phyloP scores from a whole-genome alignment of 2,113 vertebrate genomes.

The Phyllostomus discolor region DNA sequence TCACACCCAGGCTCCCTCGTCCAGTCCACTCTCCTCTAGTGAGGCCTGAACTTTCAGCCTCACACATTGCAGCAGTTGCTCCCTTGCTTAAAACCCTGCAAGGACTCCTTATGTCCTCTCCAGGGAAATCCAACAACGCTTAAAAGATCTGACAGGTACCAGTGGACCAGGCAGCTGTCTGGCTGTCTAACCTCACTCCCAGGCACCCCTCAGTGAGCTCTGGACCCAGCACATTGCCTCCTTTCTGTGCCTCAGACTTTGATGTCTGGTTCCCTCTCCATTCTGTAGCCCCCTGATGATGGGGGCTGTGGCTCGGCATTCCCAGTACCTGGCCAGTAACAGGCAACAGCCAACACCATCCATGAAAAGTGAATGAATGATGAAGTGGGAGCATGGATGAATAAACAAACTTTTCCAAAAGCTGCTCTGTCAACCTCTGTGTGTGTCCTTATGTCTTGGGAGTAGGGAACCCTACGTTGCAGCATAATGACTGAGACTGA shows the following conservation, averaged over 20 bases:
- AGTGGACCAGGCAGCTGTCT: not conserved
- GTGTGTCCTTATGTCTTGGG: not conserved
- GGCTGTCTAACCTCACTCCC: not conserved
- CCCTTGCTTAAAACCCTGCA: not conserved
- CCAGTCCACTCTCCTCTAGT: not conserved
- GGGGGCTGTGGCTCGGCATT: too few relatives aligned
- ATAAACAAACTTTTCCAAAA: too few relatives aligned
- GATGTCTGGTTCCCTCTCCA: not conserved
- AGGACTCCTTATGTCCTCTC: too few relatives aligned
- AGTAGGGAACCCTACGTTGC: not conserved
- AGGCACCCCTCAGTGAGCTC: not conserved
- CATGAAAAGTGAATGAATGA: too few relatives aligned
- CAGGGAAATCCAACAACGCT: not conserved
- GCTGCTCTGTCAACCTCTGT: constrained; percentile 55
- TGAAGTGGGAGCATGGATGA: too few relatives aligned
- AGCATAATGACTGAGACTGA: not conserved
- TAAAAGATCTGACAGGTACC: not conserved
- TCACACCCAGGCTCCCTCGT: not conserved
- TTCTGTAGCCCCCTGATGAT: not conserved
- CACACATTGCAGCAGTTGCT: not conserved
- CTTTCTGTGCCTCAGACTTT: not conserved
- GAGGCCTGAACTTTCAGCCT: not conserved
- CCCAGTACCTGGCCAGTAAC: too few relatives aligned
- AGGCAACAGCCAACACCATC: too few relatives aligned
- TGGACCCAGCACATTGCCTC: not conserved